Percentiles rank a stretch among this genome's conserved stretches.
These are phyloP conservation scores for Xerus rutilus DNA, from an alignment of 2,797 vertebrate genomes.

Conservation along the genomic window DNA sequence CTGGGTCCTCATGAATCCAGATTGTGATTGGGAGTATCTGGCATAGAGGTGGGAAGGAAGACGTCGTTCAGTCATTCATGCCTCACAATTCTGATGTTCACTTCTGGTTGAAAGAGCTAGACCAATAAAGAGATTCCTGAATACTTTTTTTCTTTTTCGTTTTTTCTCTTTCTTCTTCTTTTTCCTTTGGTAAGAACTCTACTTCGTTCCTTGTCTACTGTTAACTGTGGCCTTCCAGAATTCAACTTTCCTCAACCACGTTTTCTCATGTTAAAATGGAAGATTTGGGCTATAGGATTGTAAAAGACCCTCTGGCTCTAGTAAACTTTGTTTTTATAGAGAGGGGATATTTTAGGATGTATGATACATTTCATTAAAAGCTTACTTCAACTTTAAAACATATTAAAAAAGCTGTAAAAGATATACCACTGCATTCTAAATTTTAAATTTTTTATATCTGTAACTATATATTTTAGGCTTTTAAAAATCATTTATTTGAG, in stretches of 20 bases:
- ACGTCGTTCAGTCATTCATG: fast-evolving
- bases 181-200: not conserved
- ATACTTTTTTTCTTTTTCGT: not conserved
- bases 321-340: not conserved
- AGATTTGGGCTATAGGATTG: not conserved
- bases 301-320: not conserved
- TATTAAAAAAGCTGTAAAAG: not conserved
- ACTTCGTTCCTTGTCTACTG: not conserved
- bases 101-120: not conserved
- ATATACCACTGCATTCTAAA: not conserved
- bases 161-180: too few species aligned
- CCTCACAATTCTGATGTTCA: too few species aligned
- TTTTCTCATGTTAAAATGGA: not conserved
- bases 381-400: not conserved
- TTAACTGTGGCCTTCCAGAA: not conserved
- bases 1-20: not conserved
- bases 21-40: not conserved
- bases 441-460: not conserved
- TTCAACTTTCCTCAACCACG: not conserved
- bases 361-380: not conserved
- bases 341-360: not conserved
- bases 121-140: not conserved
- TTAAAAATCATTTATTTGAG: not conserved
- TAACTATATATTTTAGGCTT: not conserved
- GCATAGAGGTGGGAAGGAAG: fast-evolving